phyloP scores from a whole-genome alignment of 2,113 vertebrate genomes.

The Coturnix japonica region DNA sequence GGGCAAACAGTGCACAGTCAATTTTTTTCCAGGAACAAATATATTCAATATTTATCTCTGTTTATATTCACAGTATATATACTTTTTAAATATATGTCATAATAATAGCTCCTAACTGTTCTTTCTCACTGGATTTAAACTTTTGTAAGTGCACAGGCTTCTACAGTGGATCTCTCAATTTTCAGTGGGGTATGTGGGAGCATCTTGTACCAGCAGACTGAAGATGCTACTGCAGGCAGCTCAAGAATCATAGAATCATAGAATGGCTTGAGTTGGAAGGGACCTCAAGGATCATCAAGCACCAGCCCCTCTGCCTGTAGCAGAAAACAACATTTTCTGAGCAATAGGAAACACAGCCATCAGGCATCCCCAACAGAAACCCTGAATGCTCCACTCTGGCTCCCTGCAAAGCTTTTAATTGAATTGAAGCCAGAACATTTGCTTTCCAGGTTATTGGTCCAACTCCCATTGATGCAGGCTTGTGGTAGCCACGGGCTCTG shows the following conservation, averaged over 20 bases:
- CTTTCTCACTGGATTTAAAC: not conserved
- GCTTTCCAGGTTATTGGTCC: not conserved
- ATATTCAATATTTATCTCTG: slow-evolving; percentile 17
- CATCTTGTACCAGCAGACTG: not conserved
- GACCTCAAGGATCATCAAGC: too few relatives aligned
- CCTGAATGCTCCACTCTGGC: accelerated
- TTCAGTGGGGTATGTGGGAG: not conserved
- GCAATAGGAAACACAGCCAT: not conserved
- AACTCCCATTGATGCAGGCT: not conserved
- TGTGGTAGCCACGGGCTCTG: not conserved
- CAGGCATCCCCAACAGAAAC: not conserved
- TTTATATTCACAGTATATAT: slow-evolving; percentile 35
- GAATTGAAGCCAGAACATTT: not conserved
- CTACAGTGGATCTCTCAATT: not conserved
- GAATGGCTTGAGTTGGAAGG: too few relatives aligned
- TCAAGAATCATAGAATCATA: not conserved
- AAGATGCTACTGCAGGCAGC: not conserved
- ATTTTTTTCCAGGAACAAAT: slow-evolving; percentile 6
- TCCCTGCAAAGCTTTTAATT: not conserved
- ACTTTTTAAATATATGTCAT: slow-evolving; percentile 36
- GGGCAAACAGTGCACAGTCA: not conserved
- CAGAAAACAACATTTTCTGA: not conserved
- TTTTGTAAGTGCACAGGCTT: not conserved
- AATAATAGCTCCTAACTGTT: slow-evolving; percentile 32
- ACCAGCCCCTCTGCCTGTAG: not conserved